Evolutionary conservation across 2,797 vertebrate genomes (phyloP), one percentile per base, ranked within the genome.

Genomic region (Acropternis orthonyx): DNA sequence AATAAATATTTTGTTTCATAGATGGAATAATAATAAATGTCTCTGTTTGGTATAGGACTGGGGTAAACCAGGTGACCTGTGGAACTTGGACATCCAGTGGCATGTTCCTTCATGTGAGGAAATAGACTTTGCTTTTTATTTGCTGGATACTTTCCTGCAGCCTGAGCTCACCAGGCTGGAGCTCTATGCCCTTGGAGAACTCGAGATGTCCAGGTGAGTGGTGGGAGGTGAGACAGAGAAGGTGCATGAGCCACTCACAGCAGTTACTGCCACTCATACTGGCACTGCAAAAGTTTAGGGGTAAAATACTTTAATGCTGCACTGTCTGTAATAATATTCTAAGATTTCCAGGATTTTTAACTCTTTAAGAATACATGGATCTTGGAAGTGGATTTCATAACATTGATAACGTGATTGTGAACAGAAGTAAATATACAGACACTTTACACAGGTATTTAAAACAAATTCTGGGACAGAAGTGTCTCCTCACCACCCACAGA

Each of bases 21-120:
- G 26, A 41, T 92, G 90, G 61, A 51, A 93, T 71, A 92, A 69
- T 56, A 68, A 24, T 46, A 62, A 68, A 14, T 62, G 8, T 74
- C 32, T 93, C 24, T 95, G 1, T 92, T 78, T 96, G 41, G 63
- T 97, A 7, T 83, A 99, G 99, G 99, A 99, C 96, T 99, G 99
- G 99, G 99, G 99, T 95, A 99, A 98, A 49, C 98, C 99, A 36
- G 99, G 99, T 28, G 98, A 99, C 95, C 95, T 99, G 63, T 98
- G 98, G 98, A 98, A 99, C 94, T 97, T 99, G 88, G 98, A 98
- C 59, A 99, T 99, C 92, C 98, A 98, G 83, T 99, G 99, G 99
- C 99, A 99, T 55, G 98, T 99, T 82, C 99, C 99, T 79, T 99
- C 98, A 76, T 91, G 98, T 24, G 98, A 99, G 90, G 99, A 99